These are phyloP conservation scores for Hirtodrosophila cameraria DNA, from an alignment of 2,888 invertebrate genomes.

Conservation along the genomic window DNA sequence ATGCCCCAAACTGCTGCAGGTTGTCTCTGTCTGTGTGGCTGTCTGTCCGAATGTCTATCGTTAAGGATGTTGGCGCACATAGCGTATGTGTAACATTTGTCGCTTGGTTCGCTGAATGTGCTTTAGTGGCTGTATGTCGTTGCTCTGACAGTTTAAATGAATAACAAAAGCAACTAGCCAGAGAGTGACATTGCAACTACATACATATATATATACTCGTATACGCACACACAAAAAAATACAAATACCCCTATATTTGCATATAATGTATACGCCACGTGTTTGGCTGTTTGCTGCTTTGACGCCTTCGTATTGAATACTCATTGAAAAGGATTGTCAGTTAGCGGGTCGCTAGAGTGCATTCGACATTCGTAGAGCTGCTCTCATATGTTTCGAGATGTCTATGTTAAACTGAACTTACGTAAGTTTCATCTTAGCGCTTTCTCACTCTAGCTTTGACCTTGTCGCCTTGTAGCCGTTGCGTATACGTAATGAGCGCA, in stretches of 20 bases:
- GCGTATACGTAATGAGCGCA: conserved; percentile 40
- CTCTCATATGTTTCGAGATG: conserved; percentile 16
- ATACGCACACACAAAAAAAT: neutral
- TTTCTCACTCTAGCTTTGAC: conserved; percentile 13
- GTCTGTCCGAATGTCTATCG: too few species aligned
- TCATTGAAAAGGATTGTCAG: conserved; percentile 64
- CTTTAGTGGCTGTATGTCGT: conserved; percentile 14
- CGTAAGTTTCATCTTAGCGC: conserved; percentile 19
- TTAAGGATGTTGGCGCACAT: conserved; percentile 36
- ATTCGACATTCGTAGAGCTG: neutral
- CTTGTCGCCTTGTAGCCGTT: conserved; percentile 30
- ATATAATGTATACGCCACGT: conserved; percentile 21
- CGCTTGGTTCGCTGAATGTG: conserved; percentile 33
- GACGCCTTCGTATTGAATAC: conserved; percentile 57
- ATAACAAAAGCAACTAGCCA: conserved; percentile 46
- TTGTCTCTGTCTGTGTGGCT: conserved; percentile 1
- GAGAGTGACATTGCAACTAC: conserved; percentile 1
- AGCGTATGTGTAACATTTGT: conserved; percentile 65
- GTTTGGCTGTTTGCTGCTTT: conserved; percentile 22
- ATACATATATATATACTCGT: neutral
- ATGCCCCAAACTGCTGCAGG: neutral
- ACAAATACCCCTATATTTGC: neutral
- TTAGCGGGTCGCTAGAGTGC: conserved; percentile 19
- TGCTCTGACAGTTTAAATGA: conserved; percentile 32
- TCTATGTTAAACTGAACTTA: conserved; percentile 28